A percentile compares a stretch with the other conserved stretches of the same genome.
phyloP scores from a whole-genome alignment of 2,797 vertebrate genomes.

The Pangasius larnaudii region DNA sequence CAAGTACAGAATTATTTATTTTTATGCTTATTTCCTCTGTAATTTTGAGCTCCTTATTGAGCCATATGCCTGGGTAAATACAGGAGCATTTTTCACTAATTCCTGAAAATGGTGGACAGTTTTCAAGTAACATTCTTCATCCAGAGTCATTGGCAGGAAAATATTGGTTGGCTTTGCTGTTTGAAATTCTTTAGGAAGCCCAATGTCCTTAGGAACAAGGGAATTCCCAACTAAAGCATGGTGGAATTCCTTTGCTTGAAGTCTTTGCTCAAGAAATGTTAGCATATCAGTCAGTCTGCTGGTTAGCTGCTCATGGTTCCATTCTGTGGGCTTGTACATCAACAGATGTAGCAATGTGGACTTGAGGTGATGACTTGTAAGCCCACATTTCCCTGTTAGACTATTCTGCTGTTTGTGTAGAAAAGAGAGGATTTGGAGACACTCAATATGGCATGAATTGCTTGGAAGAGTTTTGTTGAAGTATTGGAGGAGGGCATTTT shows the following conservation, averaged over 20 bases:
- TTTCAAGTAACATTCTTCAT: conserved; percentile 75
- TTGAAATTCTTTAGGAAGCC: conserved; percentile 75
- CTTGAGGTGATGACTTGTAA: conserved; percentile 86
- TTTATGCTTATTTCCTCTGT: background rate
- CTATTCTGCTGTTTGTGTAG: conserved; percentile 83
- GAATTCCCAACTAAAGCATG: conserved; percentile 87
- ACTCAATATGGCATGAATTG: conserved; percentile 84
- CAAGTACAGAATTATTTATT: background rate
- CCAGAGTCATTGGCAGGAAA: conserved; percentile 82
- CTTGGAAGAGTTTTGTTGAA: conserved; percentile 75
- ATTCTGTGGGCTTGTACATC: conserved; percentile 65
- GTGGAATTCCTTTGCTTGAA: conserved; percentile 79
- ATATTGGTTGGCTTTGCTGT: conserved; percentile 84
- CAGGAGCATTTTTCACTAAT: conserved; percentile 82
- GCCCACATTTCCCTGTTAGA: conserved; percentile 77
- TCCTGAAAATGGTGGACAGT: conserved; percentile 83
- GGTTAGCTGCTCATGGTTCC: conserved; percentile 73
- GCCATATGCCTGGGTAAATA: conserved; percentile 83
- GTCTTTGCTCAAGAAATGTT: conserved; percentile 79
- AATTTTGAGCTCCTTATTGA: background rate
- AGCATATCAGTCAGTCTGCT: conserved; percentile 81
- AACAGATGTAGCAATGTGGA: conserved; percentile 82
- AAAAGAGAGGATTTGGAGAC: conserved; percentile 85
- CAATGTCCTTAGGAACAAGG: conserved; percentile 67
- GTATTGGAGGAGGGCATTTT: conserved; percentile 79